These are phyloP conservation scores for Lamprotornis superbus DNA, from an alignment of 2,113 vertebrate genomes.

Conservation along the genomic window DNA sequence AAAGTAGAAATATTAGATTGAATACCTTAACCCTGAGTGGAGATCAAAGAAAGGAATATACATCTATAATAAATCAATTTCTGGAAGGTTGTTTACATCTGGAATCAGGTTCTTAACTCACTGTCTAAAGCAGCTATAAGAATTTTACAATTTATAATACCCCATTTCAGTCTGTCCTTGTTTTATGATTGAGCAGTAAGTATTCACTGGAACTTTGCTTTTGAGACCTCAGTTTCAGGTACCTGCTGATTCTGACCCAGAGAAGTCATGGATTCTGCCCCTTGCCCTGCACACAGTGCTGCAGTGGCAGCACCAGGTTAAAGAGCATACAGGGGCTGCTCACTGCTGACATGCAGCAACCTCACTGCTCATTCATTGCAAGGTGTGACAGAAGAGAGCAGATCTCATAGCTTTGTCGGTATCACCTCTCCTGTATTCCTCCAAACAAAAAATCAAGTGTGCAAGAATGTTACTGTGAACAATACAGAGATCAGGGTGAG, in stretches of 20 bases:
- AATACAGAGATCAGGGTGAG: slow-evolving; percentile 34
- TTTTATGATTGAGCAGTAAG: neutral
- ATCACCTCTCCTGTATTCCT: neutral
- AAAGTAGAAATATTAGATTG: neutral
- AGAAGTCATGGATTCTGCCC: neutral
- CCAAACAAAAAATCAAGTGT: neutral
- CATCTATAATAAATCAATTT: neutral
- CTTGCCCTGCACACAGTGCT: neutral
- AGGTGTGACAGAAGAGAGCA: neutral
- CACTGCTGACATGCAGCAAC: neutral
- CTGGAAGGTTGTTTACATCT: neutral
- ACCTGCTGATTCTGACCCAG: neutral
- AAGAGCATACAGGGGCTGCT: neutral
- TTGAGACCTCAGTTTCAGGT: neutral
- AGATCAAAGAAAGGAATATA: neutral
- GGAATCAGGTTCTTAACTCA: neutral
- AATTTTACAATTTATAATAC: neutral
- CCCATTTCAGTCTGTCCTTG: neutral
- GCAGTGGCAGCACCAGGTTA: neutral
- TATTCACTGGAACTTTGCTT: neutral
- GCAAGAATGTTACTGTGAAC: neutral
- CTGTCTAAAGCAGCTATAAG: neutral
- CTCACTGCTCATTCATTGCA: neutral
- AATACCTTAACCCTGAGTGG: neutral
- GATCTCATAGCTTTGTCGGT: neutral